Base-by-base conservation (phyloP, 2,113 vertebrate species). In the Entelurus aequoreus region DNA sequence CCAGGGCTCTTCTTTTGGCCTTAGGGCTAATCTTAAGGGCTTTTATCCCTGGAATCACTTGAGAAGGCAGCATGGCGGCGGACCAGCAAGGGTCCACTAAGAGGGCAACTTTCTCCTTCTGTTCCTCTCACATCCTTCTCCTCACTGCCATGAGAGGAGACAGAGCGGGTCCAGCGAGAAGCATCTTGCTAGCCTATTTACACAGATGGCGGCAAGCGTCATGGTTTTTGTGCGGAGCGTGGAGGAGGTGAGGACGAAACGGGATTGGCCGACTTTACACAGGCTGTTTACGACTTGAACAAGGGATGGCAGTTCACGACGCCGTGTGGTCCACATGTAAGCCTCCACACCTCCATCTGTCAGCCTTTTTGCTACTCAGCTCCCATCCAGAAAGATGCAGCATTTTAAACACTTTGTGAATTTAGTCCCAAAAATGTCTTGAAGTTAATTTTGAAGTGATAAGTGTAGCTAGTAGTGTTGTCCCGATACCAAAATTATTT, bases 121-220 rank as follows among this genome's bases (percentile, higher is more conserved):
- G 46, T 66, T 66, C 28, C 48, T 69, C 62, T 62, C 38, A 62
- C 53, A 46, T 28, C 44, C 46, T 21, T 46, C 42, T 28, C 51
- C 5, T 50, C 35, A 47, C 13, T 28, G 28, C 28, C 28, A 28
- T 10, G 7, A 63, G 42, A 4, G 62, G 66, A 60, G 56, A 76
- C 72, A 60, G 65, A 62, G 61, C 40, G 10, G 55, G 51, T 37
- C 47, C 56, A 40, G 15, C 61, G 71, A 73, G 69, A 80, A 51
- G 54, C 54, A 57, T 71, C 79, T 53, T 47, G 72, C 85, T 62
- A 75, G 77, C 74, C 77, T 90, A 87, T 89, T 90, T 84, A 88
- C 87, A 90, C 88, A 90, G 88, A 89, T 88, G 87, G 86, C 75
- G 80, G 81, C 73, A 59, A 74, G 84, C 80, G 83, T 84, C 85